Evolutionary conservation across 2,888 invertebrate species (phyloP), one percentile per base, ranked within the genome.

Genomic region (Ceriagrion tenellum): DNA sequence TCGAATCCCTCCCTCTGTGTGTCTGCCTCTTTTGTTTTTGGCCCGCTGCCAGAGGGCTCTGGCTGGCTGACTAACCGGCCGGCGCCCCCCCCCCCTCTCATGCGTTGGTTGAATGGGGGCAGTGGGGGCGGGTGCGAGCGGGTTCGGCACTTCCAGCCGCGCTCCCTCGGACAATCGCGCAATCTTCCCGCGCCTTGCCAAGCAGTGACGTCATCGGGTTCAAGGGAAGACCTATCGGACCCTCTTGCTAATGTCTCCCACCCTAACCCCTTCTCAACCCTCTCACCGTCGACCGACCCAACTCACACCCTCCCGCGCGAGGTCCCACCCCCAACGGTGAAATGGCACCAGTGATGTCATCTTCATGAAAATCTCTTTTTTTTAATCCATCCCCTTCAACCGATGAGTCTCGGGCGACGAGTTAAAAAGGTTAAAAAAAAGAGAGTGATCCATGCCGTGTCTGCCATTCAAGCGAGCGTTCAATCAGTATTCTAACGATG

Each of bases 151-250:
- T 10, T 2, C 8, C 10, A 8, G n/a, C 69, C 69, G 26, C 69
- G 69, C 69, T 69, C 26, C n/a, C 69, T 3, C 26, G 59, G 59
- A 59, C 59, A 59, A 56, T 12, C 56, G 59, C 20, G 18, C 59
- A 13, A 59, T 18, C 69, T n/a, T 26, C 69, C 69, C 69, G 1
- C 69, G 3, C 69, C 30, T n/a, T 81, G 16, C 30, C 2, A 35
- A n/a, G 81, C 30, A 81, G 81, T 81, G 81, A 81, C 81, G 30
- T 81, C 81, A 81, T 81, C 35, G 81, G 16, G 35, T 35, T 81
- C 35, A 10, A 35, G 81, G 35, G 47, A 81, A 81, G 81, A 35
- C 81, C 81, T 35, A 81, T 81, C 12, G 81, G 30, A 0, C 81
- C n/a, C n/a, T 35, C 81, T 81, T n/a, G 81, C 13, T 81, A 81